Evolutionary conservation across 2,888 invertebrate species (phyloP).

Genomic region (Drosophila paramelanica): DNA sequence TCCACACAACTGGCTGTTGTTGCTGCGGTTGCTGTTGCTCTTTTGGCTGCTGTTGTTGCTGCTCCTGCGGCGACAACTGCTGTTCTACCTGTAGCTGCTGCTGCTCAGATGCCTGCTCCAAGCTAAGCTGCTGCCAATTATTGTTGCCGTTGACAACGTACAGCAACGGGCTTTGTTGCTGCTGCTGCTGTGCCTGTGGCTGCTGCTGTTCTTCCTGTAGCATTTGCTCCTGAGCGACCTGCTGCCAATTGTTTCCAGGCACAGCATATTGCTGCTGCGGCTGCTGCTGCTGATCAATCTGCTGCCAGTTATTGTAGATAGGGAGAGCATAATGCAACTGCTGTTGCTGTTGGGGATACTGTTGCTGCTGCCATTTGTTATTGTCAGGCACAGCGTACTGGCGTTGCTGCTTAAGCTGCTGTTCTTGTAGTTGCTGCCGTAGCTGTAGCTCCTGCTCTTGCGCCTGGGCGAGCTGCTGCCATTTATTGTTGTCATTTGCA

Average conservation of each 20-base stretch:
- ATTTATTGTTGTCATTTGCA: neutral
- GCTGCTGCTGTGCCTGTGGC: neutral
- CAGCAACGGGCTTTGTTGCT: neutral
- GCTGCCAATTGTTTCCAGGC: neutral
- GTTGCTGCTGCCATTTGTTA: neutral
- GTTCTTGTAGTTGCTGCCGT: neutral
- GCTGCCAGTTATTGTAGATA: neutral
- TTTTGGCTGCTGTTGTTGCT: neutral
- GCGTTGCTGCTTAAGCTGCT: neutral
- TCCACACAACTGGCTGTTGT: conserved; percentile 1
- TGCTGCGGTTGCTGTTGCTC: neutral
- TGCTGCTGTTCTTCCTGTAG: neutral
- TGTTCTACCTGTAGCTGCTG: neutral
- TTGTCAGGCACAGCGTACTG: neutral
- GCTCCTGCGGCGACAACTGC: neutral
- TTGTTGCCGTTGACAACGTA: neutral
- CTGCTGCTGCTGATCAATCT: neutral
- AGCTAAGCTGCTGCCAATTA: neutral
- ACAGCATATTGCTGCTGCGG: neutral
- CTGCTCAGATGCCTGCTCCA: neutral
- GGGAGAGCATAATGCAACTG: neutral
- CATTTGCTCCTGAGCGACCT: neutral
- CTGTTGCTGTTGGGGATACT: neutral
- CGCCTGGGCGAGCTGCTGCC: neutral
- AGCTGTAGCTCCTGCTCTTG: neutral